Base-by-base conservation (phyloP, 2,888 invertebrate genomes). In the Flexamia atlantica region DNA sequence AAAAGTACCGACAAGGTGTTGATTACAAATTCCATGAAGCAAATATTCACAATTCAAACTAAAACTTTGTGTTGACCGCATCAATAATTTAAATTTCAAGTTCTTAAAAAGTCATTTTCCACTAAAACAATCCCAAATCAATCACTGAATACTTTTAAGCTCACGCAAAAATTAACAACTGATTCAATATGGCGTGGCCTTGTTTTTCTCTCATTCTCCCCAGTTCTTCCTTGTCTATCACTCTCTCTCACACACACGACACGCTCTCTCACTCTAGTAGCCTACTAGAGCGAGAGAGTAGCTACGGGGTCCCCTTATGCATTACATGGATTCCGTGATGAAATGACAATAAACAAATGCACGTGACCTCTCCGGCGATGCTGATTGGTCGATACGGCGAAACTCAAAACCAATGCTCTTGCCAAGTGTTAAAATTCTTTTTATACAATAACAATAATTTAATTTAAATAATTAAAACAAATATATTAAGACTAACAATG, bases 151-250 rank as follows among this genome's bases (percentile, higher is more conserved):
- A 79, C 79, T 57, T 88, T 89, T 88, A 88, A 88, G 87, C 90
- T 90, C 90, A 90, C 89, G 90, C 91, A 91, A 90, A 91, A 92
- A 92, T 91, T 91, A 91, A 92, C 91, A 91, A 92, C 91, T 91
- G 92, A 92, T 92, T 91, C 92, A 92, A 92, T 91, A 92, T 92
- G 92, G 92, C 92, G 91, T 90, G 91, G 90, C 91, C 91, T 91
- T 91, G 91, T 91, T 88, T 87, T 87, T 87, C 84, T 84, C 84
- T 85, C 87, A 87, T 88, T 87, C 88, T 88, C 87, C 84, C 87
- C 83, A 87, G 85, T 83, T 83, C 86, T 84, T 85, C 82, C 82
- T 85, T 84, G 84, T 86, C 86, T 85, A 84, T 85, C 84, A 87
- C 84, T 80, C n/a, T n/a, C 79, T 84, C 68, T 83, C 85, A 82